Percentiles rank a stretch among this genome's conserved stretches.
Conservation (phyloP, 1,140 invertebrate genomes). For the Tenebrio molitor region DNA sequence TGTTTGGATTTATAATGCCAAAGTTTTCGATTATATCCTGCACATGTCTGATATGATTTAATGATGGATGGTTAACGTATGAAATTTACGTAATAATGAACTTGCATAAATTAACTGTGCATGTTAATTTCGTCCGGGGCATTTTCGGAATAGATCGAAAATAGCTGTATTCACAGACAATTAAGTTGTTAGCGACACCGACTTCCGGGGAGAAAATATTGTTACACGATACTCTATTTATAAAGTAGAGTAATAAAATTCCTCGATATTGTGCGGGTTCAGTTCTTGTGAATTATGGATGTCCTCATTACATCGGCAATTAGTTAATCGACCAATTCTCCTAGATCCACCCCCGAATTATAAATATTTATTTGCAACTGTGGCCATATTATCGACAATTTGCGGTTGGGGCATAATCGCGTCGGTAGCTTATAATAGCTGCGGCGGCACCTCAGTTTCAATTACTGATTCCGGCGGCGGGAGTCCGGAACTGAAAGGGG, state of each 20-base stretch:
- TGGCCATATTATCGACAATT: slow-evolving; percentile 41
- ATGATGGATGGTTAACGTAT: too few relatives aligned
- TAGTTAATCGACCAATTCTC: slow-evolving; percentile 21
- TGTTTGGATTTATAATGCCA: too few relatives aligned
- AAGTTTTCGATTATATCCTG: too few relatives aligned
- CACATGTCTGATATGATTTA: too few relatives aligned
- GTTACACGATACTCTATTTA: too few relatives aligned
- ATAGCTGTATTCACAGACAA: too few relatives aligned
- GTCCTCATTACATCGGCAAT: slow-evolving; percentile 1
- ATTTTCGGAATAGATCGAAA: too few relatives aligned
- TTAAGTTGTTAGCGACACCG: too few relatives aligned
- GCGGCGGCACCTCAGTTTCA: slow-evolving; percentile 45
- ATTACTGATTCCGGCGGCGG: slow-evolving; percentile 45
- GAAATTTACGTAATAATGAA: too few relatives aligned
- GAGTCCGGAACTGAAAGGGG: slow-evolving; percentile 38
- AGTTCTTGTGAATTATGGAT: background rate
- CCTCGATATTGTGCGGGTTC: background rate
- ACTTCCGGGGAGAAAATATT: too few relatives aligned
- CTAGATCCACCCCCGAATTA: background rate
- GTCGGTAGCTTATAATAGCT: slow-evolving; percentile 32
- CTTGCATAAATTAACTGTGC: too few relatives aligned
- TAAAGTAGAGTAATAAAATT: background rate
- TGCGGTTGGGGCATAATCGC: slow-evolving; percentile 29
- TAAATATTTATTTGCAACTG: slow-evolving; percentile 33
- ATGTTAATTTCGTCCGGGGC: too few relatives aligned